phyloP scores from a whole-genome alignment of 2,113 vertebrate species.

The Paedocypris sp. region DNA sequence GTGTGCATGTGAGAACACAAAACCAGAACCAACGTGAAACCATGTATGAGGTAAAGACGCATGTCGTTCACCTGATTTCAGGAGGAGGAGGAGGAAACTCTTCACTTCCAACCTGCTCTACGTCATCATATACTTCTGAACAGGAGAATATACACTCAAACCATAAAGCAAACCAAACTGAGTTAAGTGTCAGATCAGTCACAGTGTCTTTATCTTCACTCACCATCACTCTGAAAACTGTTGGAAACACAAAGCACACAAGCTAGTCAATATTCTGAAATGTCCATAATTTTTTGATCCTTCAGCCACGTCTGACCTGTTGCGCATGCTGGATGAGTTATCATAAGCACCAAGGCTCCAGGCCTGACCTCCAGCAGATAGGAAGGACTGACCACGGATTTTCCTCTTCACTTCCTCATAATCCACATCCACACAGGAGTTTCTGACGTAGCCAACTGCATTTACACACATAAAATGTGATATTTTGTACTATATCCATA shows the following conservation, averaged over 20 bases:
- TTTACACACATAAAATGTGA: not conserved
- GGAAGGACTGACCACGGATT: not conserved
- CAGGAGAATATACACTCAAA: not conserved
- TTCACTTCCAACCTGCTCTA: conserved; percentile 40
- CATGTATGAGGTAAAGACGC: too few relatives aligned
- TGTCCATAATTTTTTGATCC: too few relatives aligned
- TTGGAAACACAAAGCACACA: conserved; percentile 35
- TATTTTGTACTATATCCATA: too few relatives aligned
- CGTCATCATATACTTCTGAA: conserved; percentile 58
- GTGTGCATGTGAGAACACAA: too few relatives aligned
- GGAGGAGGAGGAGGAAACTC: conserved; percentile 56
- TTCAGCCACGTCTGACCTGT: too few relatives aligned
- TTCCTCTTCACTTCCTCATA: conserved; percentile 58
- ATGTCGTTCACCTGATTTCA: conserved; percentile 39
- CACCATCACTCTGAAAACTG: conserved; percentile 52
- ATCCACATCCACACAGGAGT: conserved; percentile 59
- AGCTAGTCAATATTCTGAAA: conserved; percentile 4
- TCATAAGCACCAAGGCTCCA: conserved; percentile 20
- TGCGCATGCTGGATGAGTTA: conserved; percentile 25
- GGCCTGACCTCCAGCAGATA: conserved; percentile 29
- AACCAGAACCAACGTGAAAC: too few relatives aligned
- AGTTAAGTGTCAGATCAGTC: not conserved
- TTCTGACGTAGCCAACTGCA: conserved; percentile 63
- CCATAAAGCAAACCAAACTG: not conserved
- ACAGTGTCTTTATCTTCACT: conserved; percentile 26